These are phyloP conservation scores for Cerastis leucographa DNA, from an alignment of 2,888 invertebrate genomes.

Conservation along the genomic window DNA sequence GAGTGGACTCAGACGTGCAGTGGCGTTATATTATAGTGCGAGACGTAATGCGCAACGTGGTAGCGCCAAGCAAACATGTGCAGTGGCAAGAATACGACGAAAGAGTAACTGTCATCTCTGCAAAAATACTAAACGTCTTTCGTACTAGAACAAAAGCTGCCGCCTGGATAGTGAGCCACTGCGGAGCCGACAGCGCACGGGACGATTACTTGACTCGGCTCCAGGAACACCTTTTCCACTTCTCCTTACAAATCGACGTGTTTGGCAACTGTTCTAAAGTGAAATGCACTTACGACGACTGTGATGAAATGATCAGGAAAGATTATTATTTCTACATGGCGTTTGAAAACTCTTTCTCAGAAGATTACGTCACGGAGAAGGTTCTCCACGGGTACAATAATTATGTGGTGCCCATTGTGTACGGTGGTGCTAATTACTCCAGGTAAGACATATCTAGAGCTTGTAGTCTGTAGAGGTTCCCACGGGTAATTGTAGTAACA, in stretches of 20 bases:
- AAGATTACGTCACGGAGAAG: slow-evolving; percentile 82
- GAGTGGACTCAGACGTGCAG: slow-evolving; percentile 78
- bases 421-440: slow-evolving; percentile 92
- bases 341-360: slow-evolving; percentile 79
- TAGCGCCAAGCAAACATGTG: slow-evolving; percentile 74
- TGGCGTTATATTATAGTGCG: slow-evolving; percentile 78
- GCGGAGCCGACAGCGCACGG: slow-evolving; percentile 70
- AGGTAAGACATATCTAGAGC: slow-evolving; percentile 69
- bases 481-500: slow-evolving; percentile 42
- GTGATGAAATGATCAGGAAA: slow-evolving; percentile 70
- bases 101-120: slow-evolving; percentile 48
- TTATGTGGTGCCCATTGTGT: slow-evolving; percentile 92
- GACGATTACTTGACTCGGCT: slow-evolving; percentile 75
- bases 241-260: slow-evolving; percentile 76
- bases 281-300: slow-evolving; percentile 69
- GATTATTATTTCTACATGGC: slow-evolving; percentile 82
- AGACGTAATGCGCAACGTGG: slow-evolving; percentile 66
- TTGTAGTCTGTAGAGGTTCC: slow-evolving; percentile 36
- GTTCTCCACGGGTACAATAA: slow-evolving; percentile 86
- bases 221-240: slow-evolving; percentile 77
- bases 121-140: slow-evolving; percentile 69
- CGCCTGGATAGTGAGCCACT: slow-evolving; percentile 79
- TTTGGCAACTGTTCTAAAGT: slow-evolving; percentile 73
- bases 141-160: slow-evolving; percentile 75
- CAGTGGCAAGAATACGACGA: slow-evolving; percentile 66